phyloP scores from a whole-genome alignment of 53 echinoderm and acorn worm genomes.

The Glandiceps talaboti region DNA sequence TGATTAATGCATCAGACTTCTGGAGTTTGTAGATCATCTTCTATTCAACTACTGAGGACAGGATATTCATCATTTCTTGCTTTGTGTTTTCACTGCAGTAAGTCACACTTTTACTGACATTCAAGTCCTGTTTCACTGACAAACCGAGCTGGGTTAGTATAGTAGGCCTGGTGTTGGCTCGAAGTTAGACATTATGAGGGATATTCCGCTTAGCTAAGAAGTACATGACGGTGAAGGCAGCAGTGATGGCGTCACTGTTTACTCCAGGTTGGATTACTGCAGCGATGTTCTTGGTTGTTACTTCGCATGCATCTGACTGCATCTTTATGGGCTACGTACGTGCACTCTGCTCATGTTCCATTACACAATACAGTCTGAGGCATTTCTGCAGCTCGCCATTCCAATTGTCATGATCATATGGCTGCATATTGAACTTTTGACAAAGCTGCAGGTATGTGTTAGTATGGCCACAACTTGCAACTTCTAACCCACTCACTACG shows the following conservation, averaged over 20 bases:
- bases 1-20: constrained; percentile 19
- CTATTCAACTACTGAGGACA: constrained; percentile 23
- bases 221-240: constrained; percentile 26
- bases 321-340: constrained; percentile 13
- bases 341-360: too few species aligned
- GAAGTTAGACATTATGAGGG: too few species aligned
- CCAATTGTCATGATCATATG: too few species aligned
- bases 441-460: constrained; percentile 28
- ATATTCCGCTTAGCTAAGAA: constrained; percentile 28
- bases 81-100: constrained; percentile 30
- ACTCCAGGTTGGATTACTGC: constrained; percentile 19
- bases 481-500: background rate
- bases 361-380: too few species aligned
- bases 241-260: constrained; percentile 19
- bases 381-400: too few species aligned
- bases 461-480: constrained; percentile 11
- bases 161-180: too few species aligned
- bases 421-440: constrained; percentile 22
- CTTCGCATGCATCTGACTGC: constrained; percentile 10
- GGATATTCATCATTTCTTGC: constrained; percentile 32
- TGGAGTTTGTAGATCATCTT: constrained; percentile 7
- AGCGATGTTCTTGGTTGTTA: constrained; percentile 16
- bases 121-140: constrained; percentile 22
- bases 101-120: constrained; percentile 34
- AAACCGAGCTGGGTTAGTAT: constrained; percentile 34